Evolutionary conservation across 2,113 vertebrate species (phyloP).

Genomic region (Carlito syrichta): DNA sequence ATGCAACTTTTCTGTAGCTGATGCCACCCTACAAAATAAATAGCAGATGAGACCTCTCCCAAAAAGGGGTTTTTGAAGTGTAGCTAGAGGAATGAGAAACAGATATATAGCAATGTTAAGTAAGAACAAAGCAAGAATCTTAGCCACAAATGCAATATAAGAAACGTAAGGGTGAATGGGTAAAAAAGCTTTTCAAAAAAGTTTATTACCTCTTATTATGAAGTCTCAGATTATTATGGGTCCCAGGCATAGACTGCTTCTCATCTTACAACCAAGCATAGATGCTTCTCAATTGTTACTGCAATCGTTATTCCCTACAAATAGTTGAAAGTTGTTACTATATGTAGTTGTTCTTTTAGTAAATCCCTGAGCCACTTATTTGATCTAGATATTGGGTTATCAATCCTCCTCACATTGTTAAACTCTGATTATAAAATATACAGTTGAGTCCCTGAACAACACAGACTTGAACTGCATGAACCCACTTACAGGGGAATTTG

Average conservation of each 20-base stretch:
- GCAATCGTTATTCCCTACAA: not conserved
- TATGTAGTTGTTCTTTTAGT: not conserved
- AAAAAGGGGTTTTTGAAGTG: not conserved
- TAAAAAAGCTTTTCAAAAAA: not conserved
- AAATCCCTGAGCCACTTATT: not conserved
- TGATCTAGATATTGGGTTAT: not conserved
- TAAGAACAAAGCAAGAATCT: not conserved
- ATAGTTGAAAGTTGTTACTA: not conserved
- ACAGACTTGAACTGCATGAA: not conserved
- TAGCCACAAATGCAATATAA: not conserved
- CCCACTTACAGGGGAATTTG: not conserved
- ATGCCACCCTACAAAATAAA: not conserved
- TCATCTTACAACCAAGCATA: not conserved
- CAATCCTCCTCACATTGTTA: not conserved
- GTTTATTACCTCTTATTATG: not conserved
- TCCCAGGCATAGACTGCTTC: not conserved
- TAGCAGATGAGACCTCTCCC: not conserved
- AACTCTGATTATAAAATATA: not conserved
- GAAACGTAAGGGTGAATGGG: not conserved
- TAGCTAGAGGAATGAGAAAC: not conserved
- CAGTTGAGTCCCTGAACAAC: not conserved
- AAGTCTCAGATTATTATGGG: not conserved
- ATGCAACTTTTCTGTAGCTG: not conserved
- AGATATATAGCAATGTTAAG: not conserved
- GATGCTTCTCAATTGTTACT: not conserved